phyloP scores from a whole-genome alignment of 2,113 vertebrate species.

The Patagioenas fasciata region DNA sequence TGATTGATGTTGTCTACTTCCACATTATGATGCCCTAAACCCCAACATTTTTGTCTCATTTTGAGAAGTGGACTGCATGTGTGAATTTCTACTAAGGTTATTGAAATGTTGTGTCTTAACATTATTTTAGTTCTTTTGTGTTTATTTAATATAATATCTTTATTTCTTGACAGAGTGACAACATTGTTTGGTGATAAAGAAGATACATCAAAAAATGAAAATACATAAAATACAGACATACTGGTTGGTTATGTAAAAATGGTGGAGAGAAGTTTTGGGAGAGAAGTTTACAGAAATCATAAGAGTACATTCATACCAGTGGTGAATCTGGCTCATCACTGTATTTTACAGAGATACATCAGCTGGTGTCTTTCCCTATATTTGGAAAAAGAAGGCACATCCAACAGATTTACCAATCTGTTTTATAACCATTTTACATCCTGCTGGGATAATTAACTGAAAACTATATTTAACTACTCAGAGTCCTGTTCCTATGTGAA shows the following conservation, averaged over 20 bases:
- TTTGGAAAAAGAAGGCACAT: constrained; percentile 45
- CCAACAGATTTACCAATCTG: constrained; percentile 43
- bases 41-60: neutral
- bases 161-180: neutral
- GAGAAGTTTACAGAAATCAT: neutral
- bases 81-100: neutral
- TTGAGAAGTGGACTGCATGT: neutral
- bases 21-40: neutral
- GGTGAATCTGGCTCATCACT: neutral
- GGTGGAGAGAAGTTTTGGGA: neutral
- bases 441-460: constrained; percentile 50
- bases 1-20: neutral
- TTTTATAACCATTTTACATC: constrained; percentile 21
- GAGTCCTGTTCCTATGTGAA: neutral
- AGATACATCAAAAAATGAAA: neutral
- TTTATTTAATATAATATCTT: neutral
- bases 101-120: neutral
- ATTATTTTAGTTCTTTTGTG: neutral
- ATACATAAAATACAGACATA: neutral
- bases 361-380: constrained; percentile 34
- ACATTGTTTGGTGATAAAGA: neutral
- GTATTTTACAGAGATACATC: constrained; percentile 9
- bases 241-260: neutral
- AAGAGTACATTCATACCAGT: neutral
- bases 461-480: constrained; percentile 49